Base-by-base conservation (phyloP, 2,888 invertebrate genomes). In the Apamea anceps region DNA sequence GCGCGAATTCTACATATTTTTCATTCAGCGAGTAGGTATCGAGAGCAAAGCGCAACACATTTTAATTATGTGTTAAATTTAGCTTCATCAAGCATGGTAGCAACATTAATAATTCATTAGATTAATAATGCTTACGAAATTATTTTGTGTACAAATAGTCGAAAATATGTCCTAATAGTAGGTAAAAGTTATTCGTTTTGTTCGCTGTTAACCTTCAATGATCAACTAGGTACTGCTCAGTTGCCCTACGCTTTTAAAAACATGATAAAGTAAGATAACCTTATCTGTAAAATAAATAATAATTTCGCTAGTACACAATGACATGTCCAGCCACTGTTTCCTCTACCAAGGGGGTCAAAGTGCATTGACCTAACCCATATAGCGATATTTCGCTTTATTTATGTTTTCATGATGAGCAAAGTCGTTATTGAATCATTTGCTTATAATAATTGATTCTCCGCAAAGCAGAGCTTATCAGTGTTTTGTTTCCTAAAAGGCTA, bases 301-400 rank as follows among this genome's bases (percentile, higher is more conserved):
- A 32, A n/a, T 51, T 80, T 81, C 75, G 42, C 42, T 28, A 21
- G n/a, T 62, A n/a, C n/a, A n/a, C n/a, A n/a, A n/a, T n/a, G n/a
- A n/a, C n/a, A 28, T 28, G 21, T 28, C 21, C 28, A 48, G 25
- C 48, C 13, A 28, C 48, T 42, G 57, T 70, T 57, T 65, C 45
- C 54, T 18, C 32, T 25, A 25, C 5, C 51, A 60, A 32, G 12
- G 54, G 48, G 75, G 80, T 85, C 78, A 80, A n/a, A 72, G 70
- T 77, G 75, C 73, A 81, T 71, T 80, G 85, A 86, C 86, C 78
- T 81, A 72, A 72, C 76, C 65, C 65, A 32, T 21, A 63, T 1
- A 15, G 13, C n/a, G 51, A 63, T 88, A 86, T 79, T 80, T 79
- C 32, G 25, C 25, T 48, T 48, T 65, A n/a, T 81, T 60, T 67